phyloP scores from a whole-genome alignment of 37 sponge, comb jelly and placozoan genomes.

The Theonella swinhoei region DNA sequence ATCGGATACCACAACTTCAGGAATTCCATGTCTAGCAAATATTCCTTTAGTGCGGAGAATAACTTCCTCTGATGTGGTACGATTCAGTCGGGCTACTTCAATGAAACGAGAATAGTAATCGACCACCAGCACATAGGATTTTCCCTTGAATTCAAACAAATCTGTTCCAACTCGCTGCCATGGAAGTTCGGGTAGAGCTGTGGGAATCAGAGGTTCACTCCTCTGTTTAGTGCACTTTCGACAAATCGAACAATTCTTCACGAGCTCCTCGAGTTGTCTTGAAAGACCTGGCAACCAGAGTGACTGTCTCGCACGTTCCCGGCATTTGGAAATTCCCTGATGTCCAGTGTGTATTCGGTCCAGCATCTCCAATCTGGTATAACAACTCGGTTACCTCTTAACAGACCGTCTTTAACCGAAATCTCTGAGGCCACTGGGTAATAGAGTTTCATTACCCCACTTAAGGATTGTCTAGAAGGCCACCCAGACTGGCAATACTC shows the following conservation, averaged over 20 bases:
- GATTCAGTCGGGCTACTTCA: constrained; percentile 10
- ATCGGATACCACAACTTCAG: constrained; percentile 11
- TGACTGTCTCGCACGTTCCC: constrained; percentile 33
- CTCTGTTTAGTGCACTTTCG: not conserved
- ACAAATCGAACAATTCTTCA: not conserved
- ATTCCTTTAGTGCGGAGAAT: constrained; percentile 1
- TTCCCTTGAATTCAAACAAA: constrained; percentile 29
- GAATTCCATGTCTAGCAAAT: constrained; percentile 19
- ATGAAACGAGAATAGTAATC: constrained; percentile 26
- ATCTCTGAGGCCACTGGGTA: too few species aligned
- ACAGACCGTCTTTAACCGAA: too few species aligned
- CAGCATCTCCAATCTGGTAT: too few species aligned
- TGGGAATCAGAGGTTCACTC: not conserved
- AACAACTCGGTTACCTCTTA: too few species aligned
- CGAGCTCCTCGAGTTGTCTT: constrained; percentile 35
- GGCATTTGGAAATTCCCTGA: constrained; percentile 52
- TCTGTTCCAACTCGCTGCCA: constrained; percentile 24
- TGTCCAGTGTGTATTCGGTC: constrained; percentile 52
- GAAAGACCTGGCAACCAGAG: constrained; percentile 51
- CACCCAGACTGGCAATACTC: constrained; percentile 31
- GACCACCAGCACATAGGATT: constrained; percentile 11
- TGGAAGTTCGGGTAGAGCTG: not conserved
- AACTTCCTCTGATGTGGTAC: constrained; percentile 15
- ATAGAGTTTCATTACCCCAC: too few species aligned
- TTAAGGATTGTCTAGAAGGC: constrained; percentile 10